These are phyloP conservation scores for Nebria brevicollis DNA, from an alignment of 2,888 invertebrate species.

Conservation along the genomic window DNA sequence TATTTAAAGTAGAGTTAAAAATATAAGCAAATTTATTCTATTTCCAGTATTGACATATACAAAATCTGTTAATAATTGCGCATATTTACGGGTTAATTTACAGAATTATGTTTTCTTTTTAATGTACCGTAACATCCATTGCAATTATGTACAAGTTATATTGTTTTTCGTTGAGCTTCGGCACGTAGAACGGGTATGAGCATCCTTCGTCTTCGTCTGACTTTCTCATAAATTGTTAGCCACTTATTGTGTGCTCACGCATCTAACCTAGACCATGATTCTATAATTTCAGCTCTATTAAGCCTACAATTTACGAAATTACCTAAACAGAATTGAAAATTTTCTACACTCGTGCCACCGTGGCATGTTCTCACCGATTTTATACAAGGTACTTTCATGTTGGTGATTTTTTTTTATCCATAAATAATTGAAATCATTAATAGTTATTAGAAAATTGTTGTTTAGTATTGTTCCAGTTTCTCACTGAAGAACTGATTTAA, in stretches of 20 bases:
- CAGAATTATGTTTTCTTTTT: not conserved
- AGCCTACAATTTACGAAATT: conserved; percentile 37
- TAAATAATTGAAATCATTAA: not conserved
- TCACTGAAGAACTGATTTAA: no score
- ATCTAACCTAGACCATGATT: conserved; percentile 27
- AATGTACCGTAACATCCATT: not conserved
- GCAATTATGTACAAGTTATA: not conserved
- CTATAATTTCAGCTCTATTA: not conserved
- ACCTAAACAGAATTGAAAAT: conserved; percentile 40
- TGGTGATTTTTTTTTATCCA: not conserved
- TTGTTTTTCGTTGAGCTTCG: not conserved
- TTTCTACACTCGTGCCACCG: conserved; percentile 22
- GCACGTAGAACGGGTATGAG: not conserved
- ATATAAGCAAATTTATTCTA: no score
- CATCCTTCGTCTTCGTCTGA: conserved; percentile 5
- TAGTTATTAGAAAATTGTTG: no score
- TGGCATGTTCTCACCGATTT: conserved; percentile 32
- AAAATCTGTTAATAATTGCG: not conserved
- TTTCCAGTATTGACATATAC: not conserved
- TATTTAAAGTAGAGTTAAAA: no score
- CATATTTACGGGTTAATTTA: not conserved
- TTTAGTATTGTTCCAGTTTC: no score
- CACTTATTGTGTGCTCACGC: conserved; percentile 16
- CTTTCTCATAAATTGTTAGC: conserved; percentile 24
- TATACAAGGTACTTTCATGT: not conserved